Evolutionary conservation across 2,113 vertebrate genomes (phyloP), one percentile per base, ranked within the genome.

Genomic region (Monarcha castaneiventris): DNA sequence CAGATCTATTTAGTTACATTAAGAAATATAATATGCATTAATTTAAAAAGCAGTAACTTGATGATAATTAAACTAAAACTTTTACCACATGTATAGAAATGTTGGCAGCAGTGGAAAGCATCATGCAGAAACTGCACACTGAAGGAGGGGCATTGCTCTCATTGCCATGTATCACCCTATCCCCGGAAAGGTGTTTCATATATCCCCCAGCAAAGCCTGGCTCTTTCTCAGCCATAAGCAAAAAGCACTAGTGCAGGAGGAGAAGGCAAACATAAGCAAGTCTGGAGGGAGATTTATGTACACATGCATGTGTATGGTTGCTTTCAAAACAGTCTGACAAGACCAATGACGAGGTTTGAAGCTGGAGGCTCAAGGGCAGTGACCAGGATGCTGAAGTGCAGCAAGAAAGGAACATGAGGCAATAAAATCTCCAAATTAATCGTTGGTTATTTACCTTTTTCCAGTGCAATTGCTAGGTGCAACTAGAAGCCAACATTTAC

Each of bases 101-200:
- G 37, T 2, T 62, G 59, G 22, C 46, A 69, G 29, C 39, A 62
- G 25, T 84, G 26, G 58, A 90, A 93, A 83, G 21, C 39, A 55
- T 11, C 39, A 18, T 11, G 11, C 21, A 75, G 74, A 75, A 74
- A 52, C 12, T 66, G 18, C 22, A 41, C 17, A 13, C 9, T 10
- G 51, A 90, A 66, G 46, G 13, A 88, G 23, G 23, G 33, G 35
- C 8, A 58, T 25, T 2, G 1, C 25, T 73, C 49, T 62, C 2
- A 1, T 7, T 22, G 64, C 23, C 0, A 2, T 13, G 7, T 19
- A 15, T 30, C 3, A 0, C 27, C 25, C 35, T 26, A 6, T 16
- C 4, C 61, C 48, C 29, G 58, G 30, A 51, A 63, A 20, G 55
- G 23, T 41, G 43, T 35, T 84, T 55, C 52, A 27, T 17, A 8